Conservation (phyloP, 2,113 vertebrate species). For the Actenoides lindsayi region DNA sequence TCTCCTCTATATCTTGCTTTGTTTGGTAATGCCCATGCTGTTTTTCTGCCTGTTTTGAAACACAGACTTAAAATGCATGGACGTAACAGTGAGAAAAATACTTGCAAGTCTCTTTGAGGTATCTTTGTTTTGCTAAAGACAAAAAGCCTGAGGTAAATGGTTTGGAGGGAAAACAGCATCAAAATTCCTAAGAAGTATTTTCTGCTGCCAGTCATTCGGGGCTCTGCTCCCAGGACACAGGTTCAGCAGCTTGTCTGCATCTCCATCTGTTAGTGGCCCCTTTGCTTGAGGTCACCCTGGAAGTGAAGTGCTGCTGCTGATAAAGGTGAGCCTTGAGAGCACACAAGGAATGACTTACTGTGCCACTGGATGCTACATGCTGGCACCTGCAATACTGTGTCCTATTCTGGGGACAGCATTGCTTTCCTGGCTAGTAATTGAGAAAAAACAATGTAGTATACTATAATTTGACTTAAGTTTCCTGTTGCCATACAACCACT, state of each 20-base stretch:
- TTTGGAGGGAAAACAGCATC: not conserved
- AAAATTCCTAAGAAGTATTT: not conserved
- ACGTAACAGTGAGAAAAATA: not conserved
- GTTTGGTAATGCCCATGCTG: not conserved
- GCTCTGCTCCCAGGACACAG: not conserved
- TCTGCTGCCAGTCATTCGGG: not conserved
- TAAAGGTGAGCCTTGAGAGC: not conserved
- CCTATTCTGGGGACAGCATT: not conserved
- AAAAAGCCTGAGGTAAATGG: not conserved
- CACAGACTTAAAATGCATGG: not conserved
- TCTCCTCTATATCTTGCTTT: not conserved
- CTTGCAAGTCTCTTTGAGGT: not conserved
- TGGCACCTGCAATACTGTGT: not conserved
- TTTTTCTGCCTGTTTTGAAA: not conserved
- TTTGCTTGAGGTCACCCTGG: not conserved
- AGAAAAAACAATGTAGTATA: not conserved
- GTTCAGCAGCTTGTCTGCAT: not conserved
- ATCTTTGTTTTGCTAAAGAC: not conserved
- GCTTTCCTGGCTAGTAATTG: not conserved
- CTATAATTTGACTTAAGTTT: not conserved
- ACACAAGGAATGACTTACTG: rapidly evolving
- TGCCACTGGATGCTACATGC: not conserved
- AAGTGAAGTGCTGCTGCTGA: not conserved
- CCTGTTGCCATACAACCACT: constrained; percentile 30
- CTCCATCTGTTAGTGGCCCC: not conserved